Conservation (phyloP, 64 coral and sea anemone genomes). For the Montipora sp. region DNA sequence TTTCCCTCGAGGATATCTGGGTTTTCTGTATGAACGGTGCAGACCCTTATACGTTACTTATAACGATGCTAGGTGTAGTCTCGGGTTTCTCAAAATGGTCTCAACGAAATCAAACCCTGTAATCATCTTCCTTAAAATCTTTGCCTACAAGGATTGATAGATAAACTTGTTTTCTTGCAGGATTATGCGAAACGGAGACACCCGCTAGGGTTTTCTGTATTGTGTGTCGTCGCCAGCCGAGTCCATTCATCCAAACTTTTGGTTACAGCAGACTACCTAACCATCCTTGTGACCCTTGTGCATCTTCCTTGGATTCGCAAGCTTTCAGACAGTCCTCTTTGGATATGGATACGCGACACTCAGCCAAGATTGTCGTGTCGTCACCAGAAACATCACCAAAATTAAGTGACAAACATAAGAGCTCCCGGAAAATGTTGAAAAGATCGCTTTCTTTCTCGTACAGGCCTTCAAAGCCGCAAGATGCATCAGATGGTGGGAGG, state of each 20-base stretch:
- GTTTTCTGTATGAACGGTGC: no score
- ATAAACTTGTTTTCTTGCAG: background rate
- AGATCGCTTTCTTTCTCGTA: slow-evolving; percentile 10
- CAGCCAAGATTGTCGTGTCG: slow-evolving; percentile 24
- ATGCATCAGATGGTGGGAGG: background rate
- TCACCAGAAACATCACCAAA: background rate
- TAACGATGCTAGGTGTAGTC: no score
- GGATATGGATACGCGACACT: background rate
- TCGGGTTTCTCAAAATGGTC: no score
- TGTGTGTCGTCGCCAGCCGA: slow-evolving; percentile 12
- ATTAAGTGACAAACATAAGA: background rate
- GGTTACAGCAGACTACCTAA: background rate
- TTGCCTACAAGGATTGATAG: no score
- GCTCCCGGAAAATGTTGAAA: background rate
- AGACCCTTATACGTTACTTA: no score
- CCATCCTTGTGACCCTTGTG: background rate
- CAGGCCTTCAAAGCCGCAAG: background rate
- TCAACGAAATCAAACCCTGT: no score
- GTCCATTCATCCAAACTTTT: background rate
- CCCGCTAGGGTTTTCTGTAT: slow-evolving; percentile 65
- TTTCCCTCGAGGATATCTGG: no score
- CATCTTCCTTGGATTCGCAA: no score
- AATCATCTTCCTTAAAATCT: no score
- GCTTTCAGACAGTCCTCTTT: background rate
- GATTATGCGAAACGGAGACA: slow-evolving; percentile 21